Base-by-base conservation (phyloP, 2,797 vertebrate genomes). In the Acrocephalus scirpaceus region DNA sequence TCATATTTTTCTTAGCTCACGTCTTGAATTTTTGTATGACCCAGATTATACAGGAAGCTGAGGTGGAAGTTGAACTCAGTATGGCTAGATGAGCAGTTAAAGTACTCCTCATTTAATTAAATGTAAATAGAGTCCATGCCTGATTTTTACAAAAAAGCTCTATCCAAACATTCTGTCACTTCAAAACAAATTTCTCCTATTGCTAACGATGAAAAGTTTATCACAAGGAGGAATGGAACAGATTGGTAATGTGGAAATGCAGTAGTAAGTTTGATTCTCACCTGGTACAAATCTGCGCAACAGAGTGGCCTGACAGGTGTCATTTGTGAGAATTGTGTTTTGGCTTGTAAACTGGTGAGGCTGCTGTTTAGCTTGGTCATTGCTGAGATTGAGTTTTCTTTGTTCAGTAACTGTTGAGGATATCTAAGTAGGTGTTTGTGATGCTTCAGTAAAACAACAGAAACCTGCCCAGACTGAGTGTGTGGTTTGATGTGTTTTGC, bases 401-500 rank as follows among this genome's bases (percentile, higher is more conserved):
- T 87, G 69, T 93, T 95, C 85, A 67, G 0, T 85, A 87, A 50
- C 58, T 42, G 51, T 54, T 93, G 86, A 87, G 73, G 66, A 87
- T 89, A 67, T 73, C 82, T 78, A 95, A 91, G 90, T 93, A 92
- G 85, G 57, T 95, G 94, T 58, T 94, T 93, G 76, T 95, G 93
- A 95, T 74, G 94, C 87, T 81, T 92, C 69, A 91, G 87, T 89
- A 87, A 83, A 96, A 86, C 85, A 80, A 83, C 82, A 92, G 84
- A 96, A 93, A 56, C 72, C 69, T 48, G 6, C 82, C 75, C 88
- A 81, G 86, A 56, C 67, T 15, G 76, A 75, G 40, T 29, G 65
- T 92, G 67, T 83, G 74, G 65, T 80, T 91, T 96, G 92, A 96
- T 96, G 93, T 89, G 66, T 97, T 97, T 96, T 95, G 92, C 94